phyloP scores from a whole-genome alignment of 2,888 invertebrate species.

The Cosmia pyralina region DNA sequence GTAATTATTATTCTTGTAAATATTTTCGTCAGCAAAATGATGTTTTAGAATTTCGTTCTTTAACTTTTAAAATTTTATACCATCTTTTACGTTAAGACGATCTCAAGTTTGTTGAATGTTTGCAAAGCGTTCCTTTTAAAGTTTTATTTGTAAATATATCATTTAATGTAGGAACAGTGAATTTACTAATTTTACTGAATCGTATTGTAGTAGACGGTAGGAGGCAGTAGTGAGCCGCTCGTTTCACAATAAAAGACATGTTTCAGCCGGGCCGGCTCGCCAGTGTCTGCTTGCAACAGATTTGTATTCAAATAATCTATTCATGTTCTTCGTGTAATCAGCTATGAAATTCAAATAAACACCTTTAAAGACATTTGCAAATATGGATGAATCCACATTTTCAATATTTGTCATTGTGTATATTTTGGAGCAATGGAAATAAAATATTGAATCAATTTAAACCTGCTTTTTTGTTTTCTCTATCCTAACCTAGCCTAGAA shows the following conservation, averaged over 20 bases:
- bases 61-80: constrained; percentile 87
- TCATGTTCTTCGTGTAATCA: constrained; percentile 88
- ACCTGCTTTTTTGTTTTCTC: constrained; percentile 65
- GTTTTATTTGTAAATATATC: constrained; percentile 90
- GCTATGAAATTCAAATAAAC: constrained; percentile 86
- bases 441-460: constrained; percentile 88
- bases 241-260: constrained; percentile 78
- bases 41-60: constrained; percentile 86
- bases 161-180: constrained; percentile 87
- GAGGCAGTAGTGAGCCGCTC: constrained; percentile 69
- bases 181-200: constrained; percentile 87
- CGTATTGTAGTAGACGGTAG: constrained; percentile 80
- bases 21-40: constrained; percentile 80
- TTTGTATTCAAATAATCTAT: constrained; percentile 85
- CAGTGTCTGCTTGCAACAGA: constrained; percentile 78
- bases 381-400: constrained; percentile 84
- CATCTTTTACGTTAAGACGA: constrained; percentile 90
- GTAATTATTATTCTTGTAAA: constrained; percentile 83
- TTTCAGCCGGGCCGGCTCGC: constrained; percentile 68
- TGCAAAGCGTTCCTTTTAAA: constrained; percentile 90
- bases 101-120: constrained; percentile 90
- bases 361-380: constrained; percentile 86
- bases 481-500: no score
- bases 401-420: constrained; percentile 89
- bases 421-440: constrained; percentile 90